Evolutionary conservation across 2,113 vertebrate species (phyloP), one percentile per base, ranked within the genome.

Genomic region (Mola mola): DNA sequence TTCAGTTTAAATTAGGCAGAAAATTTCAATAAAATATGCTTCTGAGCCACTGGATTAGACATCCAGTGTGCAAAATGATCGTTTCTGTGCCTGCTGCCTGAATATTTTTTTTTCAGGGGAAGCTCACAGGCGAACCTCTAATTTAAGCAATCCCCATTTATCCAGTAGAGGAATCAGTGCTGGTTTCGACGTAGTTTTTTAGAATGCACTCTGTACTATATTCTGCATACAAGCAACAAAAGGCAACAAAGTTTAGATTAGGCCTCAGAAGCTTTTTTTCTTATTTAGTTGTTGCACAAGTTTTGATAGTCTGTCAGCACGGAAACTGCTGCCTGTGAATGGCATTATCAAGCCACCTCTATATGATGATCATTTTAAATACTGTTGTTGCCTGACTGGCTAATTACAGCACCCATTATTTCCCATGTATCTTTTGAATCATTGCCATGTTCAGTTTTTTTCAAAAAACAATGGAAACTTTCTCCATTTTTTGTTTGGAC

Each of bases 341-440:
- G 79, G 74, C 69, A 83, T 75, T 81, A 88, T 88, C 75, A 79
- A 36, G 55, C n/a, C 69, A 78, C 67, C 75, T 79, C 68, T 82
- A 59, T 81, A 78, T 53, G 72, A 75, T 78, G 78, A 85, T 86
- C 86, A 73, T 68, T 87, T 83, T 82, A 87, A 89, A 86, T 72
- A 72, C 68, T 64, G 75, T 87, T 87, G 81, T 86, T 83, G 75
- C 81, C 69, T 78, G 56, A 66, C 49, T 59, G 83, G 83, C 84
- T 92, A 92, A 93, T 93, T 92, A 91, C 87, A 71, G 66, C 52
- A 0, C 89, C 86, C 89, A 90, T 92, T 92, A 91, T 89, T 90
- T 81, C 16, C 72, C 86, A 88, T 93, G 92, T 93, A 93, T 92
- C 91, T 90, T 88, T 88, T 90, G 81, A 91, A 92, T 93, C 89